A percentile compares a stretch with the other conserved stretches of the same genome.
These are phyloP conservation scores for Notothenia coriiceps DNA, from an alignment of 2,113 vertebrate species.

Conservation along the genomic window DNA sequence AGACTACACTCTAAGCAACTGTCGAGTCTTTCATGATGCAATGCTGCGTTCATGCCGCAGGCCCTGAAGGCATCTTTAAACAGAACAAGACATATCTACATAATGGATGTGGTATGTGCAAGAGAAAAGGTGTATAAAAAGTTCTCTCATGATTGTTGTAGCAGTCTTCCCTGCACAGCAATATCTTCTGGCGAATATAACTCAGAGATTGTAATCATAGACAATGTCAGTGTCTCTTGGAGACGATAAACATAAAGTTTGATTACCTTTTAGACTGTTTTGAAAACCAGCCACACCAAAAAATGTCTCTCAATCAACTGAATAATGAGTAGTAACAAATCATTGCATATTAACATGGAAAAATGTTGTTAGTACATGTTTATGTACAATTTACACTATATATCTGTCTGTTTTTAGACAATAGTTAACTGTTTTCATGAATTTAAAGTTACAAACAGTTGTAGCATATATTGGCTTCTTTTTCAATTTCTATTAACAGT, in stretches of 20 bases:
- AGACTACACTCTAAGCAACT: constrained; percentile 26
- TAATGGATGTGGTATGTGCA: constrained; percentile 33
- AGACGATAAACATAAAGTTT: not conserved
- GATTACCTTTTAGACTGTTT: constrained; percentile 4
- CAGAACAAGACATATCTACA: constrained; percentile 47
- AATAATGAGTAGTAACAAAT: not conserved
- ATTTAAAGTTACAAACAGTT: not conserved
- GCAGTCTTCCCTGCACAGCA: not conserved
- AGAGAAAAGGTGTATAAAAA: constrained; percentile 24
- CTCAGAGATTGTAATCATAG: constrained; percentile 35
- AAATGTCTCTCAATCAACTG: not conserved
- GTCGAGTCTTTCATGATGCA: constrained; percentile 70
- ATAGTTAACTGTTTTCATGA: not conserved
- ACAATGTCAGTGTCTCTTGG: not conserved
- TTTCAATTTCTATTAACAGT: not conserved
- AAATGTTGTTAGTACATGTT: not conserved
- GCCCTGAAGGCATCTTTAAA: constrained; percentile 55
- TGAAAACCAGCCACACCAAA: not conserved
- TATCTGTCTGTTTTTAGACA: not conserved
- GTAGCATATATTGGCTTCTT: not conserved
- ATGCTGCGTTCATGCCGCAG: constrained; percentile 45
- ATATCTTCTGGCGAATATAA: constrained; percentile 17
- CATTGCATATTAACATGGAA: not conserved
- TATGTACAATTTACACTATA: not conserved
- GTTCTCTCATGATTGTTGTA: constrained; percentile 6